Evolutionary conservation across 2,888 invertebrate genomes (phyloP).

Genomic region (Chrysodeixis includens): DNA sequence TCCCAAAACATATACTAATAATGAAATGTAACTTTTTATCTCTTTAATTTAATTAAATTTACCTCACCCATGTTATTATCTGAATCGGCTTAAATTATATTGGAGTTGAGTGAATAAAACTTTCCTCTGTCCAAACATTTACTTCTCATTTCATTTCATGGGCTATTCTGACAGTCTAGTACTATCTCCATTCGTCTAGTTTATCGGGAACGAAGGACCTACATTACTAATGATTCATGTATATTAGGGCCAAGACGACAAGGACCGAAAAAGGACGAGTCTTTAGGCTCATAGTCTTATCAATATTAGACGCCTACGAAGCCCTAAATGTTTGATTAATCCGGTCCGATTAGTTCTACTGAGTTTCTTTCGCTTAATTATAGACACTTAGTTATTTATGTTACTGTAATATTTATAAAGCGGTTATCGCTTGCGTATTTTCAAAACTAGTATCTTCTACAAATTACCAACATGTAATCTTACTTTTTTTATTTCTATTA

Average conservation of each 20-base stretch:
- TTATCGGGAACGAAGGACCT: slow-evolving; percentile 46
- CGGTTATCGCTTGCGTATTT: not conserved
- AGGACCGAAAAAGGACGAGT: slow-evolving; percentile 27
- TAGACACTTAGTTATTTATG: not conserved
- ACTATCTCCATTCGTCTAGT: slow-evolving; percentile 47
- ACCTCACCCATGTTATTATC: slow-evolving; percentile 50
- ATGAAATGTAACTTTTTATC: slow-evolving; percentile 26
- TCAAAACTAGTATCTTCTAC: not conserved
- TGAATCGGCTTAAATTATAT: slow-evolving; percentile 58
- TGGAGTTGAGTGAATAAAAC: slow-evolving; percentile 45
- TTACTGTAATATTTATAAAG: not conserved
- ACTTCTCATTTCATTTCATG: slow-evolving; percentile 52
- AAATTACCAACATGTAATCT: too few relatives aligned
- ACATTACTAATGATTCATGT: slow-evolving; percentile 51
- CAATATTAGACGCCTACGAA: not conserved
- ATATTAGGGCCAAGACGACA: slow-evolving; percentile 30
- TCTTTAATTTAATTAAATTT: slow-evolving; percentile 48
- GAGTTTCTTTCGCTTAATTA: not conserved
- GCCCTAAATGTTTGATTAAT: not conserved
- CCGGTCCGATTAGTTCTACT: not conserved
- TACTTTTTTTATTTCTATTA: too few relatives aligned
- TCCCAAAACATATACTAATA: not conserved
- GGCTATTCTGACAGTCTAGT: slow-evolving; percentile 37
- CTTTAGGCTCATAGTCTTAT: slow-evolving; percentile 12
- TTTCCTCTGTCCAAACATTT: slow-evolving; percentile 45